Percentiles rank a stretch among this genome's conserved stretches.
phyloP scores from a whole-genome alignment of 2,113 vertebrate genomes.

The Hippoglossus stenolepis region DNA sequence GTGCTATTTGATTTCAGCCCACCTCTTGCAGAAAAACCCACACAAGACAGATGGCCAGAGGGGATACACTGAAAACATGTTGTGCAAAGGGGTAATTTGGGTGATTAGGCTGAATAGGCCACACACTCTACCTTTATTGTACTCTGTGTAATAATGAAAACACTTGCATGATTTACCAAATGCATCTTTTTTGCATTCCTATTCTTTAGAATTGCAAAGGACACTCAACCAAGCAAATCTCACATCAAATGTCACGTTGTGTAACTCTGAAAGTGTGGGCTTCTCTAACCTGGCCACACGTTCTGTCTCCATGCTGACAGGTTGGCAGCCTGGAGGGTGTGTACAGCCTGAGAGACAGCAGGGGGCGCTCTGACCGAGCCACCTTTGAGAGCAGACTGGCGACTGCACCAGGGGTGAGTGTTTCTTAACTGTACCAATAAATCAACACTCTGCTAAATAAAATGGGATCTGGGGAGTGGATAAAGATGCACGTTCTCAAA shows the following conservation, averaged over 20 bases:
- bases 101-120: slow-evolving; percentile 43
- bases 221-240: not conserved
- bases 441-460: slow-evolving; percentile 17
- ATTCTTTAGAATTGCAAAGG: not conserved
- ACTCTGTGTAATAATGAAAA: slow-evolving; percentile 30
- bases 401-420: slow-evolving; percentile 60
- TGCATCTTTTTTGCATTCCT: not conserved
- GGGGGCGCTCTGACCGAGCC: slow-evolving; percentile 70
- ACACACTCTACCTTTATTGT: slow-evolving; percentile 3
- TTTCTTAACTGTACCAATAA: slow-evolving; percentile 8
- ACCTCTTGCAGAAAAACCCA: slow-evolving; percentile 61
- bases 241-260: not conserved
- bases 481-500: slow-evolving; percentile 21
- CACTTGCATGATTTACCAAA: not conserved
- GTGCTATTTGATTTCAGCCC: slow-evolving; percentile 80
- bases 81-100: slow-evolving; percentile 54
- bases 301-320: slow-evolving; percentile 53
- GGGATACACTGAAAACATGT: slow-evolving; percentile 62
- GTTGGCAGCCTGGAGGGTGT: slow-evolving; percentile 70
- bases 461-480: slow-evolving; percentile 20
- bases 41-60: slow-evolving; percentile 71
- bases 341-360: slow-evolving; percentile 71
- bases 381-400: slow-evolving; percentile 58
- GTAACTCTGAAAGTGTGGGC: not conserved
- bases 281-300: slow-evolving; percentile 17